Conservation (phyloP, 2,113 vertebrate genomes). For the Limanda limanda region DNA sequence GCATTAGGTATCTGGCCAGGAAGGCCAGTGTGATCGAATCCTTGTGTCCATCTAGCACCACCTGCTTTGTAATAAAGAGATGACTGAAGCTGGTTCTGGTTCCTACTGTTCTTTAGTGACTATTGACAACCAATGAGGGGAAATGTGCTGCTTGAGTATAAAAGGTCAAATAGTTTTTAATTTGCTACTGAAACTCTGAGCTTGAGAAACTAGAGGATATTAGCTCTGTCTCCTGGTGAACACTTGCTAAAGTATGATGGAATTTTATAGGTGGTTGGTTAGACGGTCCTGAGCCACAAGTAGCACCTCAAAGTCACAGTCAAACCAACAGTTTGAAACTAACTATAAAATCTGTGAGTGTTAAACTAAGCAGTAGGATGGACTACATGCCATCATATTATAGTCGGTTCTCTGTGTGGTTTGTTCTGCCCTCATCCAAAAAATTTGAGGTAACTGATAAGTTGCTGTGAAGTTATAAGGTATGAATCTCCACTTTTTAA, state of each 20-base stretch:
- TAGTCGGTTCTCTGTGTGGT: no score
- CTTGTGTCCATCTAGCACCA: constrained; percentile 19
- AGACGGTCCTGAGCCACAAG: no score
- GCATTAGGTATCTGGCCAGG: constrained; percentile 22
- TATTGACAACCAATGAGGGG: not conserved
- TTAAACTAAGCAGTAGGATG: no score
- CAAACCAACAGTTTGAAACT: no score
- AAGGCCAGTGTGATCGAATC: constrained; percentile 23
- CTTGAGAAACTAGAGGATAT: not conserved
- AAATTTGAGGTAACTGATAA: no score
- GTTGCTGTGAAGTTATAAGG: no score
- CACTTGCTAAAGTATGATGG: not conserved
- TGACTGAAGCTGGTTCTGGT: not conserved
- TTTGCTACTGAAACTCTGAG: not conserved
- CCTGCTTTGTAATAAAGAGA: constrained; percentile 10
- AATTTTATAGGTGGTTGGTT: not conserved
- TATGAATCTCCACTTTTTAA: no score
- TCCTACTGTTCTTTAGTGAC: not conserved
- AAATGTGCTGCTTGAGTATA: not conserved
- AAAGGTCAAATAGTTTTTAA: not conserved
- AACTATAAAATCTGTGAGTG: no score
- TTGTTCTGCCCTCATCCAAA: no score
- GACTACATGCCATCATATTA: no score
- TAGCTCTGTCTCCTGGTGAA: not conserved
- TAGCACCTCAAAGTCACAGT: no score